Evolutionary conservation across 2,113 vertebrate genomes (phyloP).

Genomic region (Gymnorhina tibicen): DNA sequence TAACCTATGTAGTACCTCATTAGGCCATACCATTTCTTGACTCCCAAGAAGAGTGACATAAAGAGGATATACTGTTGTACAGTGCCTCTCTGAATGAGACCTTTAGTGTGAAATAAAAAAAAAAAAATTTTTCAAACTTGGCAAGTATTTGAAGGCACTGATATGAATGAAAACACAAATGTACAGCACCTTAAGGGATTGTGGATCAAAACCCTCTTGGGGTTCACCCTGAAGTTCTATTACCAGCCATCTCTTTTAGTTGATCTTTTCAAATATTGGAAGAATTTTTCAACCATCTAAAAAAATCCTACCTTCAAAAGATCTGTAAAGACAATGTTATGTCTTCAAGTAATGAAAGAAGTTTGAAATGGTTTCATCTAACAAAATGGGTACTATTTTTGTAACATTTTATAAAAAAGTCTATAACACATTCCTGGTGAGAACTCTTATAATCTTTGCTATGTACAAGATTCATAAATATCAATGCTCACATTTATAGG

Average conservation of each 20-base stretch:
- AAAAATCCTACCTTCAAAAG: constrained; percentile 44
- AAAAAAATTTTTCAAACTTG: constrained; percentile 21
- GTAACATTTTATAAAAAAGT: neutral
- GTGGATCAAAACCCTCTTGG: constrained; percentile 59
- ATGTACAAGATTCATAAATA: neutral
- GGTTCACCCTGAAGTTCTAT: constrained; percentile 61
- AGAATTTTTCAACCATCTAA: constrained; percentile 24
- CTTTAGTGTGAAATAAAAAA: constrained; percentile 36
- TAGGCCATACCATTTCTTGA: constrained; percentile 26
- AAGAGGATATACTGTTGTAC: constrained; percentile 18
- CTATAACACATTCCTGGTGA: neutral
- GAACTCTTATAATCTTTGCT: neutral
- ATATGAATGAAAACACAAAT: constrained; percentile 62
- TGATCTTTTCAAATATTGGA: constrained; percentile 45
- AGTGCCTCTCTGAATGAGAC: constrained; percentile 45
- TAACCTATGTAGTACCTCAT: constrained; percentile 35
- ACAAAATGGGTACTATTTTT: neutral
- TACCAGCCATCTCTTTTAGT: constrained; percentile 24
- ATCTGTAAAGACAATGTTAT: constrained; percentile 49
- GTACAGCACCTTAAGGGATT: constrained; percentile 42
- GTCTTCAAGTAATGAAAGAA: constrained; percentile 51
- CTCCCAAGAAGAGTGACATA: constrained; percentile 43
- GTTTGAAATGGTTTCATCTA: constrained; percentile 32
- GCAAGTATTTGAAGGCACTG: constrained; percentile 35
- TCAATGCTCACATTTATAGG: neutral